Evolutionary conservation across 1,140 invertebrate species (phyloP), one percentile per base, ranked within the genome.

Genomic region (Pollicipes pollicipes): DNA sequence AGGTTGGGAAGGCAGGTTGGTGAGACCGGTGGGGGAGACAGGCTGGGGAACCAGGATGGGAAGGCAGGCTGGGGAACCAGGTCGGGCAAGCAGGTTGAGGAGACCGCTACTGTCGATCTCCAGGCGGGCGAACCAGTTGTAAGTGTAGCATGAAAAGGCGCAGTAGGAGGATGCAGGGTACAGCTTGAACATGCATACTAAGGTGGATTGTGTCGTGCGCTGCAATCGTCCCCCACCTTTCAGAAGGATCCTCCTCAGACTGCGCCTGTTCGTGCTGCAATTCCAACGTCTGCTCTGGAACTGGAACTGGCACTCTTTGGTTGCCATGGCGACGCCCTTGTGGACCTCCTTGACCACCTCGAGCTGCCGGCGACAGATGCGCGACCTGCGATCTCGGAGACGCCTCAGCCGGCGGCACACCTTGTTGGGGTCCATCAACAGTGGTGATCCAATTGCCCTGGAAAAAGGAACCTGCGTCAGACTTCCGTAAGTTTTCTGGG

Each of bases 391-490:
- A 58, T 88, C 88, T 69, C 79, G 76, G 81, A 91, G 90, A 75
- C 88, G 88, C 81, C 93, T 95, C 74, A 94, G 86, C 81, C 91
- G 90, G 75, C 88, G 88, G 81, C 93, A 96, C 73, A 94, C 86
- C 78, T 89, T 85, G 78, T 87, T 87, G 68, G 90, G 90, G 81
- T 96, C 91, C 83, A 95, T 85, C 75, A 94, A 85, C 76, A 93
- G 84, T 77, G 90, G 89, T 80, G 86, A 91, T 77, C 80, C 80
- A 30, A 81, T 78, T 27, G 81, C 81, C 81, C 81, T 82, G 74
- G 3, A 70, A 30, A 10, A 30, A 32, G 30, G 67, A 30, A 24
- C n/a, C 21, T 17, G 67, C 13, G 32, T 21, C 29, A 71, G 30
- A 30, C 1, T n/a, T 30, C 16, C 28, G 4, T 45, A 66, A 29